Conservation (phyloP, 92 coral and sea anemone species). For the Siderastrea radians region DNA sequence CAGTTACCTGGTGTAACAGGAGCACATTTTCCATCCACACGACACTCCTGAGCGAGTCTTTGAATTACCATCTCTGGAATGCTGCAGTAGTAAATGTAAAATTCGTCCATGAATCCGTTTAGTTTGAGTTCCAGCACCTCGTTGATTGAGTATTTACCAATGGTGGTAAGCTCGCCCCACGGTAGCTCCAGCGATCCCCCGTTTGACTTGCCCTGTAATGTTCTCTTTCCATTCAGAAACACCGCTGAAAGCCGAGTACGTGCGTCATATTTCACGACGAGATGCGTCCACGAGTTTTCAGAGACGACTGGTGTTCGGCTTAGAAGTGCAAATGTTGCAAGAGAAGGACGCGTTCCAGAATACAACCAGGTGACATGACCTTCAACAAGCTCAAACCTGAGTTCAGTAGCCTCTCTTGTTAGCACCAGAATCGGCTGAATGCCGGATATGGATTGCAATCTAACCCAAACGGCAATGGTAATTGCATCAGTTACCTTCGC, state of each 20-base stretch:
- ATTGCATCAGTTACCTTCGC: slow-evolving; percentile 40
- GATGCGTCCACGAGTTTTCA: slow-evolving; percentile 46
- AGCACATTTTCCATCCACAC: slow-evolving; percentile 39
- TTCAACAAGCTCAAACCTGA: slow-evolving; percentile 49
- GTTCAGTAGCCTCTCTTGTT: slow-evolving; percentile 25
- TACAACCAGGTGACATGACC: slow-evolving; percentile 59
- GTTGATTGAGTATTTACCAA: slow-evolving; percentile 39
- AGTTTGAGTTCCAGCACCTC: slow-evolving; percentile 17
- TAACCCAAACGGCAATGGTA: slow-evolving; percentile 68
- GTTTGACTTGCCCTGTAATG: not conserved
- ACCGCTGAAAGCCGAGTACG: slow-evolving; percentile 25
- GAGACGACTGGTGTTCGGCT: slow-evolving; percentile 10
- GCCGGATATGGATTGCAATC: slow-evolving; percentile 29
- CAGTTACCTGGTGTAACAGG: slow-evolving; percentile 33
- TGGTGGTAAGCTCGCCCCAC: slow-evolving; percentile 36
- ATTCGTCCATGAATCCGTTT: slow-evolving; percentile 52
- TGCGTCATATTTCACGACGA: slow-evolving; percentile 64
- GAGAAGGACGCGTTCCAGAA: slow-evolving; percentile 6
- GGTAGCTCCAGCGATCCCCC: slow-evolving; percentile 34
- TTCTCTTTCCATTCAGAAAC: slow-evolving; percentile 45
- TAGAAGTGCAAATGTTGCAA: slow-evolving; percentile 32
- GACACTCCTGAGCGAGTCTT: slow-evolving; percentile 45
- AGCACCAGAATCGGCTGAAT: slow-evolving; percentile 59
- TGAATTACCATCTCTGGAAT: slow-evolving; percentile 42
- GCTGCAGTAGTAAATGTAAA: slow-evolving; percentile 59